Evolutionary conservation across 2,113 vertebrate species (phyloP), one percentile per base, ranked within the genome.

Genomic region (cattle (Bos taurus)): DNA sequence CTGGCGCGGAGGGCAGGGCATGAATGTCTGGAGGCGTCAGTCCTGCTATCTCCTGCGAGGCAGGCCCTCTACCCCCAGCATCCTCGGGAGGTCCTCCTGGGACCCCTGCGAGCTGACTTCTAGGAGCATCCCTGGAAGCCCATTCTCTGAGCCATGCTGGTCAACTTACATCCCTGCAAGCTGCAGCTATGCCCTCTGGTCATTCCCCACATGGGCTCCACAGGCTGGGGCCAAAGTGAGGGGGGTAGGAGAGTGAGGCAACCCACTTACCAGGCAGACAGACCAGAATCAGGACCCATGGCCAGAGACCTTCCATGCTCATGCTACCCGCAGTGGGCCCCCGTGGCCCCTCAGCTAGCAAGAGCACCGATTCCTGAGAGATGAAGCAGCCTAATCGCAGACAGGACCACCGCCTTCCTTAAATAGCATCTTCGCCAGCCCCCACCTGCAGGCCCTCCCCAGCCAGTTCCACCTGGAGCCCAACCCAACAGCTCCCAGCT

Each of bases 251-350:
- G 19, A 33, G 12, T 2, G 1, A 46, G 17, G 13, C n/a, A 90
- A 46, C 25, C 12, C 30, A 14, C 93, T 95, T 95, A 98, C 95
- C 95, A 15, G 52, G 82, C 78, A 91, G 62, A 57, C 2, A 93
- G 15, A 97, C 46, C 52, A 98, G 48, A 93, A 19, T 36, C 80
- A 98, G 54, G 82, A 94, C 33, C 94, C 94, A 91, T 4, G 54
- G 78, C 94, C 95, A 77, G 78, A 93, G 50, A 15, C 43, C 15
- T 3, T 64, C 89, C 54, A 56, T 13, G 5, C 10, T 46, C 56
- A n/a, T 1, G 9, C n/a, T 25, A 21, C 28, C 36, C 56, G 10
- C 15, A 15, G 11, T 9, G 25, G 56, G 9, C 43, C 36, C 52
- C 13, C 0, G 13, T 0, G 4, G 4, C 19, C 80, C 56, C 33